Percentiles rank a stretch among this genome's conserved stretches.
phyloP scores from a whole-genome alignment of 2,113 vertebrate genomes.

The Marcusenius ussheri region DNA sequence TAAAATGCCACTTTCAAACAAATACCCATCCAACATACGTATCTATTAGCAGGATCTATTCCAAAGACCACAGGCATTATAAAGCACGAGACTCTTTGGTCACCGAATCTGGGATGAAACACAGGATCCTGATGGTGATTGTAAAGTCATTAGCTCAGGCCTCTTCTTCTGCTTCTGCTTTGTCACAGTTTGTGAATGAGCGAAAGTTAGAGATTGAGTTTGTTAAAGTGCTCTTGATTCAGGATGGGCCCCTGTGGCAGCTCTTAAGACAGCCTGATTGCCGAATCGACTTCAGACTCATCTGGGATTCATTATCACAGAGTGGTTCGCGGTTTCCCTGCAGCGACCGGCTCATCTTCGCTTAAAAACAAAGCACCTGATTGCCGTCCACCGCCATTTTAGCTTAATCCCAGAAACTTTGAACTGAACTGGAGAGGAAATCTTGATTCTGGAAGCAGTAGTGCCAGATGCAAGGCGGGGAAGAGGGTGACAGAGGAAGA shows the following conservation, averaged over 20 bases:
- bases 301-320: constrained; percentile 12
- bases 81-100: neutral
- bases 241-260: neutral
- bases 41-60: neutral
- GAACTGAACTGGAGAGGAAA: neutral
- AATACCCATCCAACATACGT: neutral
- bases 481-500: neutral
- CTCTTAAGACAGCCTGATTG: constrained; percentile 3
- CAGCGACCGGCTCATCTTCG: constrained; percentile 7
- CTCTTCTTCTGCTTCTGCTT: neutral
- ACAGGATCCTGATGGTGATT: neutral
- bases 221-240: neutral
- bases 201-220: neutral
- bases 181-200: neutral
- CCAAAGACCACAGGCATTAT: too few species aligned
- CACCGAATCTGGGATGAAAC: neutral
- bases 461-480: neutral
- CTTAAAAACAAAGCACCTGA: constrained; percentile 16
- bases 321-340: neutral
- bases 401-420: neutral
- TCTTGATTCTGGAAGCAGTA: too few species aligned
- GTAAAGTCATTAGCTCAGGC: neutral
- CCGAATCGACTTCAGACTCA: constrained; percentile 10
- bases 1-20: neutral
- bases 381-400: constrained; percentile 3